These are phyloP conservation scores for Volucella inanis DNA, from an alignment of 2,888 invertebrate species.

Conservation along the genomic window DNA sequence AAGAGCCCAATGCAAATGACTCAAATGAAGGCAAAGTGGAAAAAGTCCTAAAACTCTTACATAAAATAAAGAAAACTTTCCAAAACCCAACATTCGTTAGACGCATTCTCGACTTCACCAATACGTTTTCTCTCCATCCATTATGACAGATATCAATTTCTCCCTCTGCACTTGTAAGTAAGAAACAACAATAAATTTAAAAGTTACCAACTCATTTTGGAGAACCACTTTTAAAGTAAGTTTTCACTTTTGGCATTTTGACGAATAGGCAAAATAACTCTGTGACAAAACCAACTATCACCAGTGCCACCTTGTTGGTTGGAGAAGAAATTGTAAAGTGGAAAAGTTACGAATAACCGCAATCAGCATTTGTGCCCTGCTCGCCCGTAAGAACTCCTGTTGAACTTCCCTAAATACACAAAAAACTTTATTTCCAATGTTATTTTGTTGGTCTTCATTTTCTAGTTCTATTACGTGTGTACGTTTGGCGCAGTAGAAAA, in stretches of 20 bases:
- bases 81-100: too few relatives aligned
- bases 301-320: conserved; percentile 30
- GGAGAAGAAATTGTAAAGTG: conserved; percentile 47
- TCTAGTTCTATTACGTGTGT: too few relatives aligned
- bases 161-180: neutral
- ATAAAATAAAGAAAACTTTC: too few relatives aligned
- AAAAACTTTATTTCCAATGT: conserved; percentile 6
- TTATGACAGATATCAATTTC: neutral
- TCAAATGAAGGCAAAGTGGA: too few relatives aligned
- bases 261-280: conserved; percentile 68
- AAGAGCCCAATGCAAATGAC: too few relatives aligned
- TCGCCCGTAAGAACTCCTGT: conserved; percentile 28
- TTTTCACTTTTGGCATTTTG: conserved; percentile 59
- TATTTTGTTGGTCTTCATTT: conserved; percentile 7
- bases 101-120: neutral
- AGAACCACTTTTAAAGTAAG: conserved; percentile 33
- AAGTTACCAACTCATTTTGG: conserved; percentile 28
- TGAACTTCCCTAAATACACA: conserved; percentile 36
- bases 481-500: conserved; percentile 15
- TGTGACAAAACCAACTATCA: conserved; percentile 58
- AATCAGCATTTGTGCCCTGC: conserved; percentile 43
- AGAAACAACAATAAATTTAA: conserved; percentile 38
- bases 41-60: too few relatives aligned
- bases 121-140: neutral
- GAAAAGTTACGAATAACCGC: conserved; percentile 66